Conservation (phyloP, 2,888 invertebrate species). For the Drosophila demipolita region DNA sequence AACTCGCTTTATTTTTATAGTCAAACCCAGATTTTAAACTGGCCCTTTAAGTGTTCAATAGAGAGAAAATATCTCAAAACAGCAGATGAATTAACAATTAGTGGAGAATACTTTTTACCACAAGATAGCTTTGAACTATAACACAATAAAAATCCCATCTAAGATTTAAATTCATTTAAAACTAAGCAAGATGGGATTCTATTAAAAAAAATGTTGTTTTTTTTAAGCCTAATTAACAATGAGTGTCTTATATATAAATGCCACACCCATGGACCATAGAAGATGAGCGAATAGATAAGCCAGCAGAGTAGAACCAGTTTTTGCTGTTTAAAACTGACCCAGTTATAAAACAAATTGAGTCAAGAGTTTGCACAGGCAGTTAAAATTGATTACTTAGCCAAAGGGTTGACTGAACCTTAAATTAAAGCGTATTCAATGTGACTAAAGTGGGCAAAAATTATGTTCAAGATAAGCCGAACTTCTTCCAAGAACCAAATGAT, state of each 20-base stretch:
- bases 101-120: neutral
- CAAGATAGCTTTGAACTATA: neutral
- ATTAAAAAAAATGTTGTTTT: neutral
- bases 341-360: constrained; percentile 36
- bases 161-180: neutral
- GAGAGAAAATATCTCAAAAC: neutral
- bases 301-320: constrained; percentile 43
- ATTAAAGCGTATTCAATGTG: constrained; percentile 7
- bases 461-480: neutral
- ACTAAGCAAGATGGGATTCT: too few species aligned
- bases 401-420: constrained; percentile 59
- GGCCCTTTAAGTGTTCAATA: neutral
- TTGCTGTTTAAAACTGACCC: constrained; percentile 40
- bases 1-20: constrained; percentile 19
- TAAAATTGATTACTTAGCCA: constrained; percentile 44
- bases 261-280: constrained; percentile 29
- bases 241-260: constrained; percentile 6
- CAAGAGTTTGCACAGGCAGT: constrained; percentile 16
- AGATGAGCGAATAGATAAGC: constrained; percentile 38
- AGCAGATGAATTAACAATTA: neutral
- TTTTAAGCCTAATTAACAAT: constrained; percentile 1
- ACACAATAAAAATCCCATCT: neutral
- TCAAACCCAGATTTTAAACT: neutral
- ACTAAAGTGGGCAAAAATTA: constrained; percentile 17
- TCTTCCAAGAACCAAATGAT: constrained; percentile 54